phyloP scores from a whole-genome alignment of 2,888 invertebrate genomes.

The Trissolcus brochymenae region DNA sequence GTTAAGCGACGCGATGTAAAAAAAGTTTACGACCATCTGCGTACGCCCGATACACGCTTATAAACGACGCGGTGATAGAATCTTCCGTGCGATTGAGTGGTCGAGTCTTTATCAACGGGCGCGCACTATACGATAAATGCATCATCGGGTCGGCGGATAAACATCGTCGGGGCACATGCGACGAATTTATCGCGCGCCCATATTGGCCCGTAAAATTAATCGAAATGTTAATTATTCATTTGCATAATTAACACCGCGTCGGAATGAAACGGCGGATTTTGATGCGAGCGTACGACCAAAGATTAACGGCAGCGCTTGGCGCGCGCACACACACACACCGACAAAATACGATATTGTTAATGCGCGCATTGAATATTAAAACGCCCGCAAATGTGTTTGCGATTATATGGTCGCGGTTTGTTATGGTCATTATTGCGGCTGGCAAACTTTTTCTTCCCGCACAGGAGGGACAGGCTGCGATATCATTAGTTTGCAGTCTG shows the following conservation, averaged over 20 bases:
- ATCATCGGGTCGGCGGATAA: constrained; percentile 21
- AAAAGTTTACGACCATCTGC: constrained; percentile 32
- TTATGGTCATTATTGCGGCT: constrained; percentile 44
- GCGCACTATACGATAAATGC: constrained; percentile 24
- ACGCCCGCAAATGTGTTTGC: constrained; percentile 58
- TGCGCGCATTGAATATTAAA: constrained; percentile 67
- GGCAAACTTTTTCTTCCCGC: constrained; percentile 19
- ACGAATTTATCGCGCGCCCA: constrained; percentile 45
- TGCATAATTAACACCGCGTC: constrained; percentile 72
- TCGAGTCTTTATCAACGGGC: constrained; percentile 37
- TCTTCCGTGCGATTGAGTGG: constrained; percentile 53
- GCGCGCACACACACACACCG: constrained; percentile 23
- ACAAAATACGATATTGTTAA: constrained; percentile 56
- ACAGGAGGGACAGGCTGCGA: constrained; percentile 11
- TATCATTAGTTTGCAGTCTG: constrained; percentile 49
- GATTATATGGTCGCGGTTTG: constrained; percentile 45
- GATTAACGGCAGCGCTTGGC: constrained; percentile 65
- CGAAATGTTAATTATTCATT: constrained; percentile 73
- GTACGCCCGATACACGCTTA: constrained; percentile 41
- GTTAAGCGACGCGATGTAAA: constrained; percentile 40
- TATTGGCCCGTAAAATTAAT: constrained; percentile 67
- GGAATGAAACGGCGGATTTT: constrained; percentile 63
- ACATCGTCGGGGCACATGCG: constrained; percentile 26
- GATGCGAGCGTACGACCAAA: constrained; percentile 60
- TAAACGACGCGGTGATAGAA: constrained; percentile 46